These are phyloP conservation scores for Episyrphus balteatus DNA, from an alignment of 1,140 invertebrate species.

Conservation along the genomic window DNA sequence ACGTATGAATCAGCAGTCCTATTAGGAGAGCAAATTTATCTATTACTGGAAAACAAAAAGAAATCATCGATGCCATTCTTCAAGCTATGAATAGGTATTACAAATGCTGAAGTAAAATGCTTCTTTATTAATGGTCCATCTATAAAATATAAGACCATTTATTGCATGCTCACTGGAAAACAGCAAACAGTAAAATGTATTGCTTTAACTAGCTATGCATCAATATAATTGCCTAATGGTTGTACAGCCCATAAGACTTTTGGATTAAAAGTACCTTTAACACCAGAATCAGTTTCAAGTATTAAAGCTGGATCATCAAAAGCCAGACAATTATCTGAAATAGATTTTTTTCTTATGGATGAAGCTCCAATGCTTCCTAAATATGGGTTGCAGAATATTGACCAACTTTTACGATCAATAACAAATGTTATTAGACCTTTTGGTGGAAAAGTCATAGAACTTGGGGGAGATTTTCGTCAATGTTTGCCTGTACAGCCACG, in stretches of 20 bases:
- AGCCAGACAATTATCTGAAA: constrained; percentile 3
- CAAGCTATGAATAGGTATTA: too few species aligned
- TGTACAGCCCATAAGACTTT: constrained; percentile 11
- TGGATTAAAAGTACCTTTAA: constrained; percentile 13
- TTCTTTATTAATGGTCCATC: too few species aligned
- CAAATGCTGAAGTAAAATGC: too few species aligned
- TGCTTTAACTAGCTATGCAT: constrained; percentile 12
- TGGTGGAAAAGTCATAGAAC: constrained; percentile 18
- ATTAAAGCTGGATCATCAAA: constrained; percentile 7
- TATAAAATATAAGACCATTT: too few species aligned
- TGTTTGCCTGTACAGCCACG: constrained; percentile 11
- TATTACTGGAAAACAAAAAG: too few species aligned
- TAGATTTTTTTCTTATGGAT: too few species aligned
- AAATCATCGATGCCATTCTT: too few species aligned
- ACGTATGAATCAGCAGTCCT: too few species aligned
- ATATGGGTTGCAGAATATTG: constrained; percentile 15
- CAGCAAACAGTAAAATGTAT: constrained; percentile 9
- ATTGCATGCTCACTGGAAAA: constrained; percentile 6
- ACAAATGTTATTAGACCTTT: constrained; percentile 13
- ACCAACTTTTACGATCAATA: constrained; percentile 12
- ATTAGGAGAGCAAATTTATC: too few species aligned
- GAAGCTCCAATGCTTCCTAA: constrained; percentile 19
- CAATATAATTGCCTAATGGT: constrained; percentile 13
- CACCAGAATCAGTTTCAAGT: constrained; percentile 12
- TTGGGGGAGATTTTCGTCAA: constrained; percentile 13